Evolutionary conservation across 2,888 invertebrate species (phyloP), one percentile per base, ranked within the genome.

Genomic region (Trichopria drosophilae): DNA sequence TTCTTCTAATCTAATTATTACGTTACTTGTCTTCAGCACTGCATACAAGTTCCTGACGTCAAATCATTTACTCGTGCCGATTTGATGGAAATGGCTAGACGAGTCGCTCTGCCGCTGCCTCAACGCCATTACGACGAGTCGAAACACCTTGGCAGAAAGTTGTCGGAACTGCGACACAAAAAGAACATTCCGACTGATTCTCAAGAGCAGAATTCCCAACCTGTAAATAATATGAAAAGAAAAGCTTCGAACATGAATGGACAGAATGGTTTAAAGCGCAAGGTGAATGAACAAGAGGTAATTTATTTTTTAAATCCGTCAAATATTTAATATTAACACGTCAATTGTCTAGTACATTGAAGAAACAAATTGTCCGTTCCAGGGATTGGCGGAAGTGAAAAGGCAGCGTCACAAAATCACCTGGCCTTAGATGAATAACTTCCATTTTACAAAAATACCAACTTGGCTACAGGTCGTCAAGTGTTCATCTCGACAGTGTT

Each of bases 101-200:
- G 65, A 31, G 56, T 73, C 7, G 72, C 68, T 6, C 55, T 72
- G 48, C 73, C 73, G 1, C 48, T 72, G 39, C 68, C 73, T 3
- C 72, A 68, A 53, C 62, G 72, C 43, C 55, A 50, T 40, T 59
- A 46, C 28, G 53, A 57, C 35, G 57, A 61, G 9, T 19, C 51
- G 3, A 55, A 53, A 43, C 20, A 44, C 42, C 53, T 67, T 43
- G 63, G 64, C 2, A 62, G 55, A 40, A 63, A 55, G 47, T 55
- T 68, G 34, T 55, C 48, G 28, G 49, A 56, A 23, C 55, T 65
- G 3, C 54, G 65, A 44, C 19, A 46, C 9, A 51, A 52, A 7
- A 61, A 51, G 24, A 56, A 49, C 12, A 55, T 64, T 32, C 40
- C 61, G 15, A 36, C 52, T 12, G 60, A 56, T 34, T 31, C 22